Percentiles rank a stretch among this genome's conserved stretches.
These are phyloP conservation scores for Chroicocephalus ridibundus DNA, from an alignment of 2,113 vertebrate species.

Conservation along the genomic window DNA sequence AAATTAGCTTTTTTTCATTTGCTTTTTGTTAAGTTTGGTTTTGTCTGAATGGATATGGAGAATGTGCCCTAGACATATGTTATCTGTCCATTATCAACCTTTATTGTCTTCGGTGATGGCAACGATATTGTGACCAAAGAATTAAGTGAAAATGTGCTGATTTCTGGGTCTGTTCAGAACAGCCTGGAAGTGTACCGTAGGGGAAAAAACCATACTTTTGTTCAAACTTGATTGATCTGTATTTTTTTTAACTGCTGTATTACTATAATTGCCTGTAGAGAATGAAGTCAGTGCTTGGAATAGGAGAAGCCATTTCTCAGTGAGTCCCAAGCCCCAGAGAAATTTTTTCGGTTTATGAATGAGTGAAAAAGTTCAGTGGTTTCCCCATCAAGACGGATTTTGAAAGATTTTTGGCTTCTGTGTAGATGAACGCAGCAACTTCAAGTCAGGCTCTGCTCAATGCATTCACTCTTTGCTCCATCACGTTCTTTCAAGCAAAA, in stretches of 20 bases:
- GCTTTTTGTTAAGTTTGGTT: neutral
- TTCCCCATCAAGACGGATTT: neutral
- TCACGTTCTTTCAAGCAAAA: neutral
- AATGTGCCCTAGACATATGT: neutral
- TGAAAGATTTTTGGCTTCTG: constrained; percentile 5
- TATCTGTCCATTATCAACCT: neutral
- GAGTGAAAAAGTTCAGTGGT: neutral
- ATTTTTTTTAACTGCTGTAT: neutral
- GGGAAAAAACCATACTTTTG: neutral
- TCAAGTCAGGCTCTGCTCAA: neutral
- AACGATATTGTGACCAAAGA: neutral
- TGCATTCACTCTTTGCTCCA: neutral
- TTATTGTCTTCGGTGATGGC: neutral
- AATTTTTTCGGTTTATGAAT: neutral
- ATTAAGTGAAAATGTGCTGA: neutral
- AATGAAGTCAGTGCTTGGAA: neutral
- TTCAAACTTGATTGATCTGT: neutral
- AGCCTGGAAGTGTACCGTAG: neutral
- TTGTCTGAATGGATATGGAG: neutral
- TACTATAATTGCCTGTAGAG: neutral
- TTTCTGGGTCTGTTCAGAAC: neutral
- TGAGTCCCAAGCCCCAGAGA: neutral
- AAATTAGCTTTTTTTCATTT: neutral
- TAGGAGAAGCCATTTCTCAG: neutral
- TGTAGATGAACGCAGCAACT: neutral